Percentiles rank a stretch among this genome's conserved stretches.
Conservation (phyloP, 2,888 invertebrate genomes). For the Dugesia japonica region DNA sequence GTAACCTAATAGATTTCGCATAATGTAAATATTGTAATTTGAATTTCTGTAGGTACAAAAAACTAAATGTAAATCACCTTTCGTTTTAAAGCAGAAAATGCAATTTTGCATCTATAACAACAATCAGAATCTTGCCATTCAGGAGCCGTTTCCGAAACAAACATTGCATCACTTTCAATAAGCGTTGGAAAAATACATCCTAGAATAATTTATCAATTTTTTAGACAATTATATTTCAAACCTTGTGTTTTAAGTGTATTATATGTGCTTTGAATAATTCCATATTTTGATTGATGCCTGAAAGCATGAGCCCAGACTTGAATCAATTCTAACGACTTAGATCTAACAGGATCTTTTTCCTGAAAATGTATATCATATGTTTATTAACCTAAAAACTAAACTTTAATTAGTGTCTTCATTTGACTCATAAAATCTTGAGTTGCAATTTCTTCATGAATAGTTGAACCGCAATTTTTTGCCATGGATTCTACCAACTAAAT, state of each 20-base stretch:
- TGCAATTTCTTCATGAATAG: slow-evolving; percentile 72
- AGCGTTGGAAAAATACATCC: slow-evolving; percentile 70
- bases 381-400: too few species aligned
- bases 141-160: slow-evolving; percentile 83
- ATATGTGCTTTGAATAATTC: slow-evolving; percentile 76
- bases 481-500: too few species aligned
- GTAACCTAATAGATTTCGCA: too few species aligned
- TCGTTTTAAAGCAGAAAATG: slow-evolving; percentile 65
- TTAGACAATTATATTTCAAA: too few species aligned
- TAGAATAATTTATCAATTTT: too few species aligned
- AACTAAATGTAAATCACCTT: too few species aligned
- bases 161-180: slow-evolving; percentile 95
- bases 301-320: slow-evolving; percentile 98
- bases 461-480: slow-evolving; percentile 85
- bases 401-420: slow-evolving; percentile 68
- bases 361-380: too few species aligned
- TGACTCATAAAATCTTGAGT: slow-evolving; percentile 82
- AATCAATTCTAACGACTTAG: slow-evolving; percentile 74
- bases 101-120: slow-evolving; percentile 78
- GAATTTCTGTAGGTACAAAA: too few species aligned
- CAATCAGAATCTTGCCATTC: slow-evolving; percentile 89
- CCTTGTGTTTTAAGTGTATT: slow-evolving; percentile 80
- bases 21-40: too few species aligned
- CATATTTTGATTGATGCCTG: slow-evolving; percentile 70
- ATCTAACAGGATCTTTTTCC: slow-evolving; percentile 44